phyloP scores from a whole-genome alignment of 2,888 invertebrate genomes.

The Lycaena phlaeas region DNA sequence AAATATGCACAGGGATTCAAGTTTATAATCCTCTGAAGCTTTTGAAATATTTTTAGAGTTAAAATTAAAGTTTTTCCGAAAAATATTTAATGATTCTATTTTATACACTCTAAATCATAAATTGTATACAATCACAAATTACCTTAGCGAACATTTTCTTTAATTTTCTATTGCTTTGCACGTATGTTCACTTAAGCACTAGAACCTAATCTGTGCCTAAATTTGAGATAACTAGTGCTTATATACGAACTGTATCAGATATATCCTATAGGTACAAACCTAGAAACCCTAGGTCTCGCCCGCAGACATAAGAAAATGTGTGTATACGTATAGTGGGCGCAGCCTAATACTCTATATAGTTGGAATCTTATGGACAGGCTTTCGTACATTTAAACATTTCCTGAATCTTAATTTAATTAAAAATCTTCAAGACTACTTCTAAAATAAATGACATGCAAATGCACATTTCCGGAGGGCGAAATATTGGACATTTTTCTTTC shows the following conservation, averaged over 20 bases:
- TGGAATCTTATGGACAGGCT: constrained; percentile 31
- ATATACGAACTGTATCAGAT: constrained; percentile 44
- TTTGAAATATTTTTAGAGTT: too few species aligned
- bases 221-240: constrained; percentile 55
- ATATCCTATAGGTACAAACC: constrained; percentile 49
- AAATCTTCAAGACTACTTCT: too few species aligned
- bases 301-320: constrained; percentile 42
- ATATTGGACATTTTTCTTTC: too few species aligned
- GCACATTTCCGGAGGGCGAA: too few species aligned
- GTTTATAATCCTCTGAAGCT: too few species aligned
- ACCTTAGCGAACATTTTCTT: constrained; percentile 65
- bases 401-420: too few species aligned
- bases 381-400: not conserved
- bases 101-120: too few species aligned
- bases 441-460: too few species aligned
- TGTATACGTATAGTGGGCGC: constrained; percentile 46
- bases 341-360: constrained; percentile 45
- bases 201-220: constrained; percentile 62
- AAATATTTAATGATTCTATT: not conserved
- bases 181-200: constrained; percentile 48
- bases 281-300: constrained; percentile 39
- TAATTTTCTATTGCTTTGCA: constrained; percentile 38
- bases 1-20: too few species aligned
- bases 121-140: constrained; percentile 21
- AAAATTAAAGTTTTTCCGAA: too few species aligned